Evolutionary conservation across 2,888 invertebrate genomes (phyloP).

Genomic region (Stegophylla sp.): DNA sequence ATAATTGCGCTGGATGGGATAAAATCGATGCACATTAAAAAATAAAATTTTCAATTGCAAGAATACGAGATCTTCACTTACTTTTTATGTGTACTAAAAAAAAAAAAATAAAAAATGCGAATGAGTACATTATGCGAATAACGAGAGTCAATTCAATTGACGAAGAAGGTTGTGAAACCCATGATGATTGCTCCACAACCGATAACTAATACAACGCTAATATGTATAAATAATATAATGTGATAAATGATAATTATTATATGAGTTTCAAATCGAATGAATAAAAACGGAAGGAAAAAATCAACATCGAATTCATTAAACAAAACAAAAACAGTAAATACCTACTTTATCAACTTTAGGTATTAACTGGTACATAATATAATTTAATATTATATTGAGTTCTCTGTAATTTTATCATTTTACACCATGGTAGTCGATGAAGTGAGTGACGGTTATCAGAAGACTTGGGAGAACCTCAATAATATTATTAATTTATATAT

Average conservation of each 20-base stretch:
- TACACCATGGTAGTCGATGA: not conserved
- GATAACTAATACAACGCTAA: not conserved
- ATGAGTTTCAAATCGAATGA: no score
- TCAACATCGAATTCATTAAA: not conserved
- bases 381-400: no score
- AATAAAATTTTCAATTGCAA: not conserved
- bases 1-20: no score
- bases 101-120: not conserved
- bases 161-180: not conserved
- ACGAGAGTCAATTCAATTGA: constrained; percentile 19
- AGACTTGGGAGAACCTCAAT: no score
- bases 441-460: constrained; percentile 11
- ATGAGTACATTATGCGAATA: not conserved
- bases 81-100: constrained; percentile 23
- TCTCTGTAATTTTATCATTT: constrained; percentile 20
- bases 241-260: no score
- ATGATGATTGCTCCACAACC: constrained; percentile 9
- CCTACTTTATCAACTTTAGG: constrained; percentile 30
- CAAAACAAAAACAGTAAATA: constrained; percentile 29
- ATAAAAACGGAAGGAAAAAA: constrained; percentile 12
- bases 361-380: no score
- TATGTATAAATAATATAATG: no score
- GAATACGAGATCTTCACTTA: not conserved
- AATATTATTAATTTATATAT: no score
- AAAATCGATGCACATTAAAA: not conserved